Base-by-base conservation (phyloP, 2,113 vertebrate genomes). In the Sarotherodon lohbergeri region DNA sequence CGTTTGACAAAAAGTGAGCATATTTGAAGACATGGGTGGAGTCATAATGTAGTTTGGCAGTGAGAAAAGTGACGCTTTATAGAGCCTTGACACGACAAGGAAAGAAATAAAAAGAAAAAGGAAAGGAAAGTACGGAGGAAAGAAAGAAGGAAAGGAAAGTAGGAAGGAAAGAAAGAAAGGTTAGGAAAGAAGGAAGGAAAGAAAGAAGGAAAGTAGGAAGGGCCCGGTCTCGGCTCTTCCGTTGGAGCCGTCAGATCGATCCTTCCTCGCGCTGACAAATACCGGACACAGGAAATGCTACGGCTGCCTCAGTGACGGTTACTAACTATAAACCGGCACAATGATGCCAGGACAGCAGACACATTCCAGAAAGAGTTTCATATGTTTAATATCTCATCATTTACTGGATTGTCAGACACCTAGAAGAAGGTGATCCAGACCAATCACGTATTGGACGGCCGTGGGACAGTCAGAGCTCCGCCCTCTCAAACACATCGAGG, bases 31-130 rank as follows among this genome's bases (percentile, higher is more conserved):
- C 6, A 14, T 27, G 55, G 56, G 27, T 1, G 56, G 27, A 59
- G 57, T 59, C 27, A 4, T 61, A 0, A 61, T 4, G 27, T 17
- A 0, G 56, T 59, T 0, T 32, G 27, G 27, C 27, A 17, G 27
- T 32, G 27, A 61, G 57, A 61, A 61, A 32, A 17, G 57, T 61
- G 17, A 17, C 4, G 8, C 27, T 61, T 61, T 32, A 32, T 61
- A 24, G 16, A 2, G 52, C 52, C n/a, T 59, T 59, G 24, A 14
- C 12, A 13, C 11, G 0, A 16, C 56, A 59, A 5, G 14, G 7
- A 59, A 59, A 29, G 34, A 9, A 36, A 36, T 10, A 10, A 34
- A 34, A 34, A 7, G 34, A 34, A 32, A 41, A 41, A 32, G 32
- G 34, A 36, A 36, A 36, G 34, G 34, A 36, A 36, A 36, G 34